A percentile compares a stretch with the other conserved stretches of the same genome.
Evolutionary conservation across 2,888 invertebrate genomes (phyloP).

Genomic region (Hypomecis punctinalis): DNA sequence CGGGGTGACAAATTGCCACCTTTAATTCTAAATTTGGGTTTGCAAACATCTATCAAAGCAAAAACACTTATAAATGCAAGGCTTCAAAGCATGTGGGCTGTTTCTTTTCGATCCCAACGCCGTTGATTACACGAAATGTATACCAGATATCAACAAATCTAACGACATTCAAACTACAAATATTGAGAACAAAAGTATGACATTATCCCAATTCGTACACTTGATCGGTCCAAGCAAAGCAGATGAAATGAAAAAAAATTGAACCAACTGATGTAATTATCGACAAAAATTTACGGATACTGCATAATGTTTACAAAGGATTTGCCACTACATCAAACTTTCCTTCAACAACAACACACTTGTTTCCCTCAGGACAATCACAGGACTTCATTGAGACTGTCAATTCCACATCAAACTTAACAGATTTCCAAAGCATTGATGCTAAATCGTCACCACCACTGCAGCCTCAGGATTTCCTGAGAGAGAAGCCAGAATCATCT

Average conservation of each 20-base stretch:
- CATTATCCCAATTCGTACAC: constrained; percentile 14
- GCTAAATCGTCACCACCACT: neutral
- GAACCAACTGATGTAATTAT: constrained; percentile 3
- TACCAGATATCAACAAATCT: neutral
- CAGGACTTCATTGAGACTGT: no score
- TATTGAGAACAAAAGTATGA: constrained; percentile 5
- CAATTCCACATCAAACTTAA: neutral
- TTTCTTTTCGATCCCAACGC: neutral
- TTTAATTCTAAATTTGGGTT: constrained; percentile 35
- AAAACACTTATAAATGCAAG: constrained; percentile 35
- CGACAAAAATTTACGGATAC: constrained; percentile 7
- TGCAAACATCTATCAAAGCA: constrained; percentile 31
- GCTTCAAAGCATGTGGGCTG: constrained; percentile 35
- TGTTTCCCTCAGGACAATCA: no score
- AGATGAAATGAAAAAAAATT: constrained; percentile 9
- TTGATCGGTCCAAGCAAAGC: constrained; percentile 23
- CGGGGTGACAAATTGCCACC: no score
- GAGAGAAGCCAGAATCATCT: neutral
- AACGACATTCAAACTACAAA: constrained; percentile 2
- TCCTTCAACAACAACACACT: no score
- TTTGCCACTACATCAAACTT: no score
- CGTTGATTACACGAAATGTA: neutral
- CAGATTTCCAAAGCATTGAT: neutral
- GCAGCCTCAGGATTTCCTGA: neutral
- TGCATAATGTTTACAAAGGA: no score